A percentile compares a stretch with the other conserved stretches of the same genome.
Evolutionary conservation across 2,888 invertebrate genomes (phyloP).

Genomic region (Helleia helle): DNA sequence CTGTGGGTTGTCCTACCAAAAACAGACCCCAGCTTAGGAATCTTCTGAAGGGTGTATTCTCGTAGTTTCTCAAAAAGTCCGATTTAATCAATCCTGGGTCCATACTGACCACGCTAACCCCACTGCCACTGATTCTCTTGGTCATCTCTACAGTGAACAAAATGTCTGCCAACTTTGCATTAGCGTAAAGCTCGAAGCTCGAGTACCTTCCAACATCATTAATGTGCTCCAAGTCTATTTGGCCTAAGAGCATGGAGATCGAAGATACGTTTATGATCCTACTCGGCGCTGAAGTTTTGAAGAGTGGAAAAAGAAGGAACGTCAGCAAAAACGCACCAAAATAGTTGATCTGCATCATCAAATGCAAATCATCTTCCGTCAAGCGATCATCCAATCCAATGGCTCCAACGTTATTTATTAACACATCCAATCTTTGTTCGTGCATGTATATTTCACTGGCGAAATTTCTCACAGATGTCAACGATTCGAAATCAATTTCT

Average conservation of each 20-base stretch:
- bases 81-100: slow-evolving; percentile 88
- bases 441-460: slow-evolving; percentile 62
- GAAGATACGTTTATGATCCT: slow-evolving; percentile 47
- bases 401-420: slow-evolving; percentile 66
- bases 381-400: slow-evolving; percentile 42
- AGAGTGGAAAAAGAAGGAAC: slow-evolving; percentile 39
- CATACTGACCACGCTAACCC: slow-evolving; percentile 84
- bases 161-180: slow-evolving; percentile 44
- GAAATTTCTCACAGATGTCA: slow-evolving; percentile 71
- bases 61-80: slow-evolving; percentile 79
- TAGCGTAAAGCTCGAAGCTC: slow-evolving; percentile 73
- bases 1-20: slow-evolving; percentile 33
- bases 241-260: slow-evolving; percentile 78
- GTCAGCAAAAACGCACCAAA: slow-evolving; percentile 48
- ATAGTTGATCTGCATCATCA: slow-evolving; percentile 74
- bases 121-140: slow-evolving; percentile 42
- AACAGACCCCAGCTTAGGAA: slow-evolving; percentile 31
- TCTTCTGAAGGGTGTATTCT: slow-evolving; percentile 25
- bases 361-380: slow-evolving; percentile 76
- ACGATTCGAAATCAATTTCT: slow-evolving; percentile 63
- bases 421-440: slow-evolving; percentile 60
- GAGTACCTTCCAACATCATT: slow-evolving; percentile 79
- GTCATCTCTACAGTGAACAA: slow-evolving; percentile 69
- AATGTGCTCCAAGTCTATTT: slow-evolving; percentile 79
- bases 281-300: slow-evolving; percentile 43